Conservation (phyloP, 2,113 vertebrate species). For the Odobenus rosmarus region DNA sequence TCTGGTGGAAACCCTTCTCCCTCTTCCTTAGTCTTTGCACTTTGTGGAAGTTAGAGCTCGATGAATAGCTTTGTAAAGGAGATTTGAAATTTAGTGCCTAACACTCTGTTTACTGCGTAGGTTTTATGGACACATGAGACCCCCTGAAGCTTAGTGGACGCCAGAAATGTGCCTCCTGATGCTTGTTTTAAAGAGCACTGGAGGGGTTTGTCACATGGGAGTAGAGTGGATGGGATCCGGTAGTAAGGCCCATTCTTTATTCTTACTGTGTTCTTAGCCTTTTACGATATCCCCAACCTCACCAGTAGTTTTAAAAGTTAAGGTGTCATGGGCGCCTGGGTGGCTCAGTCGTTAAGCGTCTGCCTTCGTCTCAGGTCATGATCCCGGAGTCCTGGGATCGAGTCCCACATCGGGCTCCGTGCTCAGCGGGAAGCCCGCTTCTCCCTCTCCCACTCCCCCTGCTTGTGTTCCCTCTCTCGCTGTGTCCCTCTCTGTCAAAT, state of each 20-base stretch:
- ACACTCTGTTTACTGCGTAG: not conserved
- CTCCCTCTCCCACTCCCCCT: too few species aligned
- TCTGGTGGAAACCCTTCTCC: not conserved
- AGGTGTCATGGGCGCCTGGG: not conserved
- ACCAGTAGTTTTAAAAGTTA: constrained; percentile 32
- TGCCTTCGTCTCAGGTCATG: too few species aligned
- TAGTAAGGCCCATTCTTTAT: not conserved
- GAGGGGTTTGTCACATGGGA: not conserved
- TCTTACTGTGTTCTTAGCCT: not conserved
- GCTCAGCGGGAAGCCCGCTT: too few species aligned
- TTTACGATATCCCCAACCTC: constrained; percentile 7
- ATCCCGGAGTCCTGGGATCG: too few species aligned
- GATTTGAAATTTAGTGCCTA: not conserved
- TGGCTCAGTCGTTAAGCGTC: too few species aligned
- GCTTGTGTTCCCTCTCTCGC: too few species aligned
- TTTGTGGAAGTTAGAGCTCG: not conserved
- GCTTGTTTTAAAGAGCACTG: not conserved
- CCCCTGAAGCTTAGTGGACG: not conserved
- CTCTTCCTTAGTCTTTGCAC: not conserved
- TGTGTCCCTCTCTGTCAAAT: too few species aligned
- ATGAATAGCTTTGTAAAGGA: not conserved
- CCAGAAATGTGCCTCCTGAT: not conserved
- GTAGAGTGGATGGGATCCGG: not conserved
- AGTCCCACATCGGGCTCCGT: too few species aligned
- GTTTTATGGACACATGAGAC: not conserved